Evolutionary conservation across 2,797 vertebrate genomes (phyloP), one percentile per base, ranked within the genome.

Genomic region (Scarus forsteni): DNA sequence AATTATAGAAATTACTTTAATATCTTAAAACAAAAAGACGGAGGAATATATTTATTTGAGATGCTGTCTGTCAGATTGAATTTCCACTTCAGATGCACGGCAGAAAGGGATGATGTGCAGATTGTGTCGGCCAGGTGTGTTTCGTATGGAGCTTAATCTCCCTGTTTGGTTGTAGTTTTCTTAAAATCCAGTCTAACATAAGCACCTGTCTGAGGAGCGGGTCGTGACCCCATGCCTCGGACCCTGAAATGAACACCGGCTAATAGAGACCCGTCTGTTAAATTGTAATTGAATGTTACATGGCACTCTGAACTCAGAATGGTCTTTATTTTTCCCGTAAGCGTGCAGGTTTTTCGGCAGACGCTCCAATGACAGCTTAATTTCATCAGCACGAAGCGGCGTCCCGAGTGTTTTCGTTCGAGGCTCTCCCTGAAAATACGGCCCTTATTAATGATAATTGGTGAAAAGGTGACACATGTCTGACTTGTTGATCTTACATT

Each of bases 1-100:
- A 97, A 98, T 97, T 97, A 96, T 92, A 94, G 92, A 96, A 96
- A 97, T 97, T 93, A 96, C 93, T 92, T 93, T 91, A 95, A 96
- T 94, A 95, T 96, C 95, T 91, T 93, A 91, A 94, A 95, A 95
- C 89, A 94, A 91, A 96, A 95, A 93, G 87, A 88, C 45, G 65
- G 85, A 84, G 86, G 85, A 92, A 92, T 92, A 88, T 92, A 93
- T 94, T 93, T 92, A 90, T 92, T 91, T 93, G 92, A 93, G 70
- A 86, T 93, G 95, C 93, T 93, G 94, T 93, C 94, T 93, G 94
- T 94, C 95, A 95, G 91, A 89, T 95, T 94, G 85, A 87, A 96
- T 97, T 97, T 97, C 95, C 95, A 50, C 90, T 85, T 79, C 64
- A 70, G 54, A 69, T 75, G 80, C 60, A 81, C 67, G 61, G 69